Evolutionary conservation across 1,140 invertebrate genomes (phyloP).

Genomic region (Vanessa tameamea): DNA sequence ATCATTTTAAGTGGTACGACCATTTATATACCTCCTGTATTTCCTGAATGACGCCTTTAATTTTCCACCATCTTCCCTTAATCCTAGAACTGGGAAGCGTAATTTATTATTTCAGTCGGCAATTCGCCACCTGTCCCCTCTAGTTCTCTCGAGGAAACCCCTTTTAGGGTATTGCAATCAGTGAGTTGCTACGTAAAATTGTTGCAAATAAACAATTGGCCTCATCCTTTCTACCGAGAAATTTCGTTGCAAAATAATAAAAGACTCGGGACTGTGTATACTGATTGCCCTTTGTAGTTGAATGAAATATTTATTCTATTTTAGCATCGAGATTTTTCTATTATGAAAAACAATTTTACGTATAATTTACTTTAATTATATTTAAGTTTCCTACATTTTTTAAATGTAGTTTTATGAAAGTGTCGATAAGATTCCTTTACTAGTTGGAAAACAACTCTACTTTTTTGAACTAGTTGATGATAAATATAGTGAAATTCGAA

Average conservation of each 20-base stretch:
- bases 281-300: not conserved
- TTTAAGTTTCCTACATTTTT: no score
- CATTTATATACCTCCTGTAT: not conserved
- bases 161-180: conserved; percentile 35
- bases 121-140: conserved; percentile 38
- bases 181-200: conserved; percentile 8
- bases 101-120: conserved; percentile 36
- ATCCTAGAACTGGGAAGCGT: conserved; percentile 27
- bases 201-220: conserved; percentile 6
- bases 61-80: conserved; percentile 34
- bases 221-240: not conserved
- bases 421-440: no score
- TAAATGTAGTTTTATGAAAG: no score
- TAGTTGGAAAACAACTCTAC: no score
- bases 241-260: conserved; percentile 4
- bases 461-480: no score
- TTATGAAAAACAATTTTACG: no score
- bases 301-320: not conserved
- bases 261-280: not conserved
- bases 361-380: no score
- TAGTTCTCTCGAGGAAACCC: conserved; percentile 29
- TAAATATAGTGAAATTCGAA: no score
- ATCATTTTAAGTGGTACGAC: not conserved
- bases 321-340: not conserved
- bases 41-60: conserved; percentile 31